Evolutionary conservation across 2,113 vertebrate species (phyloP).

Genomic region (Pseudopodoces humilis): DNA sequence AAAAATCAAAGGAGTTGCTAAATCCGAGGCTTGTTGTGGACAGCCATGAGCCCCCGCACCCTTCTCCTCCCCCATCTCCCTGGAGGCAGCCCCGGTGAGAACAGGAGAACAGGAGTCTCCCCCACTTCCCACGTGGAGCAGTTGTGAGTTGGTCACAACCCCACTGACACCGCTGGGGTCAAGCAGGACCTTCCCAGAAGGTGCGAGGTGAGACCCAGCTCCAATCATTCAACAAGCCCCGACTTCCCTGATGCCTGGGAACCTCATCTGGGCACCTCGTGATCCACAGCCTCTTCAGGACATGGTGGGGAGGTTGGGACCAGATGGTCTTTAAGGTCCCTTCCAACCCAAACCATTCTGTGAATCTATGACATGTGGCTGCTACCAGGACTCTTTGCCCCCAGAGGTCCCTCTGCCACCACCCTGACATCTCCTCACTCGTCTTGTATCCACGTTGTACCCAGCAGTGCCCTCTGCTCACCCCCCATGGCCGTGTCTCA

Average conservation of each 20-base stretch:
- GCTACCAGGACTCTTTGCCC: background rate
- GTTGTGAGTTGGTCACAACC: background rate
- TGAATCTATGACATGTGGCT: background rate
- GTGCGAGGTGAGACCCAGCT: background rate
- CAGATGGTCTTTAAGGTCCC: background rate
- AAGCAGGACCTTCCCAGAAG: background rate
- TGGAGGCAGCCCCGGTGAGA: too few species aligned
- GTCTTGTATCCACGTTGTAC: fast-evolving
- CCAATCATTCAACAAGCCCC: background rate
- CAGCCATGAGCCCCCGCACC: background rate
- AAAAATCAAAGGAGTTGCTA: background rate
- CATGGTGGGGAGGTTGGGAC: background rate
- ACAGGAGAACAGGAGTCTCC: background rate
- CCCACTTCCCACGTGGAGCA: fast-evolving
- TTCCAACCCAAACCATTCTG: background rate
- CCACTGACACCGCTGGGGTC: fast-evolving
- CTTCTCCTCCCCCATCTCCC: background rate
- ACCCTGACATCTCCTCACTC: background rate
- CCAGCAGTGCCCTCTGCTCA: background rate
- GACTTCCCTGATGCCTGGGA: fast-evolving
- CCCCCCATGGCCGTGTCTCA: background rate
- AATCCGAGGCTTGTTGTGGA: background rate
- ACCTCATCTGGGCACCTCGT: background rate
- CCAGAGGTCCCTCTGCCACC: background rate
- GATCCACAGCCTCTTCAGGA: background rate